phyloP scores from a whole-genome alignment of 2,888 invertebrate species.

The Epinotia ramella region DNA sequence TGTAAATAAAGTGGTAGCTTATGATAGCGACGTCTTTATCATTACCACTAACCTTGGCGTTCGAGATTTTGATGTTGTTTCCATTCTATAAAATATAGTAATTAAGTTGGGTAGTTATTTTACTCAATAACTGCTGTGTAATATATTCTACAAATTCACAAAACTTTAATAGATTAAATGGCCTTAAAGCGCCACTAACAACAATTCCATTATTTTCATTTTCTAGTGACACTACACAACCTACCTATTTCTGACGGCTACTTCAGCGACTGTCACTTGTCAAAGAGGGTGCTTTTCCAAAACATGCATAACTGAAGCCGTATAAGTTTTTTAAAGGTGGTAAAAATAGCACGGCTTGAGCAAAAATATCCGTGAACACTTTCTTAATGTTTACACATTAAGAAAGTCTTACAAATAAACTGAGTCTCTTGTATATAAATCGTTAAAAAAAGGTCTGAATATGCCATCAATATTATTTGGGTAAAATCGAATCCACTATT shows the following conservation, averaged over 20 bases:
- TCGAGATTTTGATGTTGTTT: constrained; percentile 60
- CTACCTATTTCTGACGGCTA: neutral
- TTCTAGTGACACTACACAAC: neutral
- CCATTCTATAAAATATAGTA: constrained; percentile 54
- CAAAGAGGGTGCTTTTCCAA: neutral
- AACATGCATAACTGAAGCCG: neutral
- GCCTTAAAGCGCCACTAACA: neutral
- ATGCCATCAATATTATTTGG: neutral
- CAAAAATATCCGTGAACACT: no score
- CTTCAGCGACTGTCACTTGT: neutral
- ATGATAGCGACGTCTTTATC: constrained; percentile 1
- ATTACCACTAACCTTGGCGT: constrained; percentile 60
- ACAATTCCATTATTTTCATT: constrained; percentile 4
- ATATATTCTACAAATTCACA: constrained; percentile 1
- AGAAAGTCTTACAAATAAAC: neutral
- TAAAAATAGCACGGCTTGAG: neutral
- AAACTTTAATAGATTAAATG: neutral
- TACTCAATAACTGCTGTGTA: neutral
- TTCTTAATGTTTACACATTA: no score
- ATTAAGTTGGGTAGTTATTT: neutral
- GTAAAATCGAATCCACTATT: neutral
- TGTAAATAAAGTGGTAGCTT: constrained; percentile 1
- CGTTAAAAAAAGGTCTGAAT: neutral
- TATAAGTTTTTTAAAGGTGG: no score
- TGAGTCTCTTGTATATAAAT: neutral